Evolutionary conservation across 2,888 invertebrate genomes (phyloP).

Genomic region (Eremobia ochroleuca): DNA sequence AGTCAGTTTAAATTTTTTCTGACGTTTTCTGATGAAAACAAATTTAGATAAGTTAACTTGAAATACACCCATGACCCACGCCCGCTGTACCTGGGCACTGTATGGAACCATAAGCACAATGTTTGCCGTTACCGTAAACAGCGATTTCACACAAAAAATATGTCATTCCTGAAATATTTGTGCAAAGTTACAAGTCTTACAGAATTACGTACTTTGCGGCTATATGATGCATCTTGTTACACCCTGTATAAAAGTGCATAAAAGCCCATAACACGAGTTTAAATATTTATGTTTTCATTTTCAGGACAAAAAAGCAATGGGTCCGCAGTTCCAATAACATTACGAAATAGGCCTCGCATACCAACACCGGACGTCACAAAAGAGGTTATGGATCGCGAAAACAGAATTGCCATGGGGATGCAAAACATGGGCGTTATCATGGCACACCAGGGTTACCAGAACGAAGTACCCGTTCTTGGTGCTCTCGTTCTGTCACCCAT

Average conservation of each 20-base stretch:
- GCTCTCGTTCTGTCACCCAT: conserved; percentile 95
- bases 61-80: not conserved
- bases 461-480: conserved; percentile 94
- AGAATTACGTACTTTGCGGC: not conserved
- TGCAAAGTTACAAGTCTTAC: not conserved
- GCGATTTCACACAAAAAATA: not conserved
- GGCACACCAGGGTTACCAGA: conserved; percentile 92
- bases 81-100: not conserved
- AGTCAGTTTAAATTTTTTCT: not conserved
- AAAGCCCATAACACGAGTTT: not conserved
- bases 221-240: not conserved
- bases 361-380: conserved; percentile 97
- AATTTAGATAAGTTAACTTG: not conserved
- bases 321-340: conserved; percentile 92
- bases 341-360: conserved; percentile 96
- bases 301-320: conserved; percentile 93
- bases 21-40: not conserved
- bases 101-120: not conserved
- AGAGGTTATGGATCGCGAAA: conserved; percentile 94
- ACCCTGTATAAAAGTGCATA: not conserved
- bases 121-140: not conserved
- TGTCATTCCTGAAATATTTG: too few relatives aligned
- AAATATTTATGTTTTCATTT: conserved; percentile 12
- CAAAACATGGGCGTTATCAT: conserved; percentile 93
- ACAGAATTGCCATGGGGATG: conserved; percentile 91